Percentiles rank a stretch among this genome's conserved stretches.
Conservation (phyloP, 2,113 vertebrate species). For the Neolamprologus devosi region DNA sequence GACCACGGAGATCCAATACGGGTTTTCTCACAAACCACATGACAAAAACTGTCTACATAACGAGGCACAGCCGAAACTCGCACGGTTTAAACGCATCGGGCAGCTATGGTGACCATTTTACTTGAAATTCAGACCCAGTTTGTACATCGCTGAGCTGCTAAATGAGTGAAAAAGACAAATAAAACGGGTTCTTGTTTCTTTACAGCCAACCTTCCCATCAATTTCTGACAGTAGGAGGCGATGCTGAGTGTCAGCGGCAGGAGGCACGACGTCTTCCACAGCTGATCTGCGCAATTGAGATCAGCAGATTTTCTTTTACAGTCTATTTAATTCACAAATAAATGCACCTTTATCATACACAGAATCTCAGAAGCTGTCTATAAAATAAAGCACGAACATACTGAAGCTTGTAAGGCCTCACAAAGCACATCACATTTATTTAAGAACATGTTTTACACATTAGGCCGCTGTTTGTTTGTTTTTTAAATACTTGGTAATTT, state of each 20-base stretch:
- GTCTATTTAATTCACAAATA: neutral
- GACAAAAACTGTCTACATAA: constrained; percentile 7
- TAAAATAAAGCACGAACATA: neutral
- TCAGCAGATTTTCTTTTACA: neutral
- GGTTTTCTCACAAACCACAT: constrained; percentile 72
- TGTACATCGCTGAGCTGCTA: neutral
- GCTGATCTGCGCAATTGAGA: neutral
- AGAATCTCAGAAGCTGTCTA: rapidly evolving
- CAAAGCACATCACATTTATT: neutral
- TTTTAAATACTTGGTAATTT: neutral
- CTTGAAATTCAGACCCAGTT: neutral
- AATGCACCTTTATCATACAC: neutral
- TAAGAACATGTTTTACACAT: neutral
- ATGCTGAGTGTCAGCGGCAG: neutral
- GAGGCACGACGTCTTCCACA: neutral
- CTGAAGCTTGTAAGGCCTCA: neutral
- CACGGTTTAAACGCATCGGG: rapidly evolving
- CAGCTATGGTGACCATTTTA: rapidly evolving
- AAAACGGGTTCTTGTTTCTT: neutral
- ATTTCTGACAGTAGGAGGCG: neutral
- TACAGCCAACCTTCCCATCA: neutral
- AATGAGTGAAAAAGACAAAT: neutral
- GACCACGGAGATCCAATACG: constrained; percentile 71
- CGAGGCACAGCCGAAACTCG: neutral
- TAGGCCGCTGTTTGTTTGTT: rapidly evolving